phyloP scores from a whole-genome alignment of 2,113 vertebrate genomes.

The Mormyrus iriodes region DNA sequence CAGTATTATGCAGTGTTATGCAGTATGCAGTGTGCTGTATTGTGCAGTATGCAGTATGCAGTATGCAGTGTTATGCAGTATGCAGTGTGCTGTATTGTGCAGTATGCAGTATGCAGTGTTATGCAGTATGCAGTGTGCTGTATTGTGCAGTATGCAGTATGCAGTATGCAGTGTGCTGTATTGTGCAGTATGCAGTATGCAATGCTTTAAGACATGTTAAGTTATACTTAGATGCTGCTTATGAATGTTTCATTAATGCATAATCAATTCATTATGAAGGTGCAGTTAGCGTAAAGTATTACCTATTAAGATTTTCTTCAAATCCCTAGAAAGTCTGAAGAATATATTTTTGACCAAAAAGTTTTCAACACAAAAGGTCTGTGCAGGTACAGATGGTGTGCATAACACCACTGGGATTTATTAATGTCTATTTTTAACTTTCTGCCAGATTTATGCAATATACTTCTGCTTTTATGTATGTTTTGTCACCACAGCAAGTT shows the following conservation, averaged over 20 bases:
- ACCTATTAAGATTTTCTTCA: background rate
- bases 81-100: background rate
- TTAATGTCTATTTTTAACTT: conserved; percentile 15
- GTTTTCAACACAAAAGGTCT: background rate
- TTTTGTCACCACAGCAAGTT: background rate
- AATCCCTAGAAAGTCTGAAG: background rate
- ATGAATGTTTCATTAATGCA: background rate
- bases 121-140: background rate
- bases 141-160: background rate
- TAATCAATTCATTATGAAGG: background rate
- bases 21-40: no score
- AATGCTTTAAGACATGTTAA: background rate
- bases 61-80: background rate
- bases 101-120: no score
- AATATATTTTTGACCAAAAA: background rate
- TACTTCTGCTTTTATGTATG: background rate
- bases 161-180: no score
- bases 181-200: no score
- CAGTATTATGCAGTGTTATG: background rate
- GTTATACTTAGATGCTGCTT: background rate
- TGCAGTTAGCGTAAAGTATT: background rate
- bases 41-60: no score
- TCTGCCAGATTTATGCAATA: background rate
- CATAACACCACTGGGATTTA: conserved; percentile 11
- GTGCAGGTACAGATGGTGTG: background rate